Conservation (phyloP, 2,888 invertebrate genomes). For the Euspilapteryx auroguttella region DNA sequence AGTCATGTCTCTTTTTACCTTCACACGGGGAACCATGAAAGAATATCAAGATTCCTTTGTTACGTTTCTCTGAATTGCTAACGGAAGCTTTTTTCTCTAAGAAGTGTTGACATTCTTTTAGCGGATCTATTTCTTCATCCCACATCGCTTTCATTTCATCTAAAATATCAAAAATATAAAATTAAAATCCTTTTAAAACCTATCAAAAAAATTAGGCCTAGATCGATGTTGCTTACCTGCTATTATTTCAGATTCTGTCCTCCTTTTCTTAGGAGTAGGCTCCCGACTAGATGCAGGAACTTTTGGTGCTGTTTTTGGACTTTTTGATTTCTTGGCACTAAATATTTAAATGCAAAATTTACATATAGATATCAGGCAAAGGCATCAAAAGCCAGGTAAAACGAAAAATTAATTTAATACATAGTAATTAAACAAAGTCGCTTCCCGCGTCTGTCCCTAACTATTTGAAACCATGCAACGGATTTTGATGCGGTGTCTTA, state of each 20-base stretch:
- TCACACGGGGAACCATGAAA: constrained; percentile 43
- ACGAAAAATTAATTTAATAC: too few relatives aligned
- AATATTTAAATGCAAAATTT: neutral
- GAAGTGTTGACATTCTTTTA: constrained; percentile 22
- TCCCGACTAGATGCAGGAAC: constrained; percentile 7
- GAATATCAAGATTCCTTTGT: constrained; percentile 36
- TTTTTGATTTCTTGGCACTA: constrained; percentile 22
- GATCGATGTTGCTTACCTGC: constrained; percentile 1
- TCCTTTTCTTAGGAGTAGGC: constrained; percentile 15
- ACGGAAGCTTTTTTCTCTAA: constrained; percentile 14
- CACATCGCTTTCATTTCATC: constrained; percentile 33
- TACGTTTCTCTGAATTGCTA: constrained; percentile 14
- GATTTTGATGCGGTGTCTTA: too few relatives aligned
- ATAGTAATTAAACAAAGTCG: too few relatives aligned
- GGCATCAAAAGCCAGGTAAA: too few relatives aligned
- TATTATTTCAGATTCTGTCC: constrained; percentile 17
- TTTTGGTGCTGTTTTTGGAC: constrained; percentile 10
- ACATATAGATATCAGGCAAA: too few relatives aligned
- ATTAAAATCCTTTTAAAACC: neutral
- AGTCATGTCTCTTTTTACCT: too few relatives aligned
- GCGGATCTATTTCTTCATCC: constrained; percentile 26
- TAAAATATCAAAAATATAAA: constrained; percentile 10
- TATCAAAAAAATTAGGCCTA: neutral
- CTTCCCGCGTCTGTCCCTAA: too few relatives aligned
- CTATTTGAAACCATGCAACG: too few relatives aligned